Evolutionary conservation across 2,888 invertebrate species (phyloP).

Genomic region (Argyresthia albistria): DNA sequence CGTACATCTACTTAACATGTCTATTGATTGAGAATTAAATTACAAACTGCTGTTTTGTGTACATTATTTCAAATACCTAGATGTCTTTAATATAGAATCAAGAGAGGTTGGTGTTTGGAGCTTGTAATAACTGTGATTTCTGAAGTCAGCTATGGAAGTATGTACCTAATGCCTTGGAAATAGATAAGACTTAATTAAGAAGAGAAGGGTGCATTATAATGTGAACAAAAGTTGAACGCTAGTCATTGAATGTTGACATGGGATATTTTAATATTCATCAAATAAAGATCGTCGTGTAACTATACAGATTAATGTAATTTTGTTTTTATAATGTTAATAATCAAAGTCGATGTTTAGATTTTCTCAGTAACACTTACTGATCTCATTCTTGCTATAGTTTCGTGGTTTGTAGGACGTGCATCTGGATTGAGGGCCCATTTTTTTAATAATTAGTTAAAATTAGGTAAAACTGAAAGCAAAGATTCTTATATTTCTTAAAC

Average conservation of each 20-base stretch:
- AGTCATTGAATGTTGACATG: conserved; percentile 28
- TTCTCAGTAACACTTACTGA: neutral
- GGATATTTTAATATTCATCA: neutral
- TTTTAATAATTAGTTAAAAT: too few relatives aligned
- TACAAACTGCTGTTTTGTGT: neutral
- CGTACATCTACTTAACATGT: too few relatives aligned
- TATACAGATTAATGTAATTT: neutral
- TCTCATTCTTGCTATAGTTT: conserved; percentile 1
- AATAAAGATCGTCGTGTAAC: neutral
- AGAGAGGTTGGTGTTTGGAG: neutral
- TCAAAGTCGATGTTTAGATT: neutral
- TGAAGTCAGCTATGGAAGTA: neutral
- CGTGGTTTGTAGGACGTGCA: neutral
- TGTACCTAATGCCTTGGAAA: neutral
- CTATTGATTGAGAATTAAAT: neutral
- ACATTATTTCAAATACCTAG: neutral
- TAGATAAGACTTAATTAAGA: conserved; percentile 15
- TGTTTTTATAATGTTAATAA: neutral
- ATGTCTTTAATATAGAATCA: neutral
- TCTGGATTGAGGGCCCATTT: too few relatives aligned
- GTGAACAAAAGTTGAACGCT: conserved; percentile 31
- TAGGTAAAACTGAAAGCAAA: too few relatives aligned
- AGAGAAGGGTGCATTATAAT: conserved; percentile 24
- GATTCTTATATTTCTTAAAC: too few relatives aligned
- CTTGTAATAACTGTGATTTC: neutral